These are phyloP conservation scores for Ptychochromis oligacanthus DNA, from an alignment of 2,113 vertebrate genomes.

Conservation along the genomic window DNA sequence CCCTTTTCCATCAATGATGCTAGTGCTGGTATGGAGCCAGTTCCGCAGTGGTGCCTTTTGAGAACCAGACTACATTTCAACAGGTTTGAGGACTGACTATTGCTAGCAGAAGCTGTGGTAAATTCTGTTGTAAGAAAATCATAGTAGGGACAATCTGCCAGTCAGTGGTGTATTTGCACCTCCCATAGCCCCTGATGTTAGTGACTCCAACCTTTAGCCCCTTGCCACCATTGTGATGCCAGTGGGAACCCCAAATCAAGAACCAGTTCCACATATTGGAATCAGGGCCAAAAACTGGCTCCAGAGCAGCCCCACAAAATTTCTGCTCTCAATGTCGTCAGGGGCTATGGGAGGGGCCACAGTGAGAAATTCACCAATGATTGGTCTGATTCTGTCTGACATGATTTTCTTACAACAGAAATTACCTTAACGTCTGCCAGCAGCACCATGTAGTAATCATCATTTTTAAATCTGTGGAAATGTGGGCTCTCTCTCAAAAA, in stretches of 20 bases:
- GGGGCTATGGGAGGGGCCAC: background rate
- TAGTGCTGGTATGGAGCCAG: too few relatives aligned
- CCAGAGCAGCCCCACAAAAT: too few relatives aligned
- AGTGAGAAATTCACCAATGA: background rate
- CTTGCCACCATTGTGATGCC: background rate
- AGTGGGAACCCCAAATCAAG: background rate
- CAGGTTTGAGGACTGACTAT: background rate
- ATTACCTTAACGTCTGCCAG: background rate
- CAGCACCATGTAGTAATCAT: background rate
- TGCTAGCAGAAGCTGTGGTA: too few relatives aligned
- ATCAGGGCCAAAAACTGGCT: background rate
- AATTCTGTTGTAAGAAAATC: too few relatives aligned
- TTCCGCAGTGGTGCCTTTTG: too few relatives aligned
- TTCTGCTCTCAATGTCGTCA: background rate
- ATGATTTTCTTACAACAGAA: background rate
- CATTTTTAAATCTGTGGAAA: background rate
- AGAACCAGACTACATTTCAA: background rate
- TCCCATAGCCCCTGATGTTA: background rate
- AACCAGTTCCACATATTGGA: background rate
- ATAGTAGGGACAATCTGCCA: background rate
- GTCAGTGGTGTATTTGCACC: background rate
- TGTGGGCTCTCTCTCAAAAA: too few relatives aligned
- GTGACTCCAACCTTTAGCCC: background rate
- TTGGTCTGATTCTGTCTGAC: background rate
- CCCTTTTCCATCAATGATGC: background rate